Percentiles rank a stretch among this genome's conserved stretches.
These are phyloP conservation scores for Sitophilus oryzae DNA, from an alignment of 1,140 invertebrate genomes.

Conservation along the genomic window DNA sequence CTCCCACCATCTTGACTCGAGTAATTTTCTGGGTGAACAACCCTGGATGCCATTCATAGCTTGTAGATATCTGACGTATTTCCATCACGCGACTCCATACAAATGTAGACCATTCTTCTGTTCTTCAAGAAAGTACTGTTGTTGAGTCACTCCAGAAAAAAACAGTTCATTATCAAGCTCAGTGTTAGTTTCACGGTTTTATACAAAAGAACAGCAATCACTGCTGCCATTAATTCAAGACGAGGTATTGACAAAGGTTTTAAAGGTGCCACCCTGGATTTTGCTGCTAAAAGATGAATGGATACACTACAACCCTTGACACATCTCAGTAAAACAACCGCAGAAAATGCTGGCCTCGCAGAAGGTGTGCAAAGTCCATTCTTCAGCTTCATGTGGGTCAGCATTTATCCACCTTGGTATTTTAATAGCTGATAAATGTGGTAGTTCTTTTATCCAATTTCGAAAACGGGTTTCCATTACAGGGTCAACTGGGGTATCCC, in stretches of 20 bases:
- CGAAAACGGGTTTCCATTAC: constrained; percentile 4
- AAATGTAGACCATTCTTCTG: constrained; percentile 37
- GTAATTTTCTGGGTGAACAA: constrained; percentile 32
- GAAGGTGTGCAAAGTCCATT: constrained; percentile 19
- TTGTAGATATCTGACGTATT: constrained; percentile 35
- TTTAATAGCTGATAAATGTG: no score
- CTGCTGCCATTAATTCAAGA: constrained; percentile 27
- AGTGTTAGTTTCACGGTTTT: background rate
- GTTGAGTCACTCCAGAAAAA: constrained; percentile 40
- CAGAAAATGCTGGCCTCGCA: constrained; percentile 26
- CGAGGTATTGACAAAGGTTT: constrained; percentile 32
- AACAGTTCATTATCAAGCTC: no score
- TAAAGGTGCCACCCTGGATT: constrained; percentile 28
- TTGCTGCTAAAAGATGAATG: constrained; percentile 25
- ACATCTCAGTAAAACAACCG: constrained; percentile 23
- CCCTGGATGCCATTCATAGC: constrained; percentile 39
- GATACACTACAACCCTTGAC: constrained; percentile 1
- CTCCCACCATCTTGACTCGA: constrained; percentile 42
- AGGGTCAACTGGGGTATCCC: constrained; percentile 4
- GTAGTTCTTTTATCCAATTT: constrained; percentile 3
- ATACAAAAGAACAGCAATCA: constrained; percentile 10
- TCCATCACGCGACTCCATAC: constrained; percentile 42
- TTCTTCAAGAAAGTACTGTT: constrained; percentile 38
- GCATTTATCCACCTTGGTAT: background rate
- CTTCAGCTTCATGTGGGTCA: background rate